Conservation (phyloP, 2,888 invertebrate genomes). For the Clunio marinus region DNA sequence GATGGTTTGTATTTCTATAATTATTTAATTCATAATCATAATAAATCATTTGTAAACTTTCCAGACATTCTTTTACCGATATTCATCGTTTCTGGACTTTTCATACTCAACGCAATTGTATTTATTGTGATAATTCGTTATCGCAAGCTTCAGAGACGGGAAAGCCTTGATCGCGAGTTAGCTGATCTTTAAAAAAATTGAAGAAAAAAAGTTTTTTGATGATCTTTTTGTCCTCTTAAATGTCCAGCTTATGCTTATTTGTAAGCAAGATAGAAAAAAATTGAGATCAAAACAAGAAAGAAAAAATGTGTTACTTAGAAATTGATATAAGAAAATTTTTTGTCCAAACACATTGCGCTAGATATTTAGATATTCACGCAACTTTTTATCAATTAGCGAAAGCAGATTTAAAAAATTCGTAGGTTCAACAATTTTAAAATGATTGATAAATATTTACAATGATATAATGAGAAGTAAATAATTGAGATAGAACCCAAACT, state of each 20-base stretch:
- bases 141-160: conserved; percentile 40
- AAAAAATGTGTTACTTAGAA: no score
- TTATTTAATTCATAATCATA: no score
- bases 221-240: neutral
- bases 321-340: neutral
- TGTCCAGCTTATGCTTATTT: conserved; percentile 12
- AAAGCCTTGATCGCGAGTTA: conserved; percentile 25
- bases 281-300: neutral
- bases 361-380: conserved; percentile 2
- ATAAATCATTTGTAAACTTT: conserved; percentile 42
- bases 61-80: conserved; percentile 70
- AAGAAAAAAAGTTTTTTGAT: neutral
- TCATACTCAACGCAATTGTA: conserved; percentile 68
- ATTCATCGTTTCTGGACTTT: conserved; percentile 64
- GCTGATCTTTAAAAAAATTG: conserved; percentile 24
- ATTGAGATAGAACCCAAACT: no score
- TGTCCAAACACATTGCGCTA: neutral
- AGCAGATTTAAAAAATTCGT: neutral
- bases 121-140: conserved; percentile 63
- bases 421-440: neutral
- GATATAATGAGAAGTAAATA: neutral
- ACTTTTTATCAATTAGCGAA: conserved; percentile 14
- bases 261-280: neutral
- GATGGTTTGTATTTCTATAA: conserved; percentile 42
- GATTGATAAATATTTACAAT: conserved; percentile 12